Evolutionary conservation across 2,888 invertebrate species (phyloP).

Genomic region (Tinea pellionella): DNA sequence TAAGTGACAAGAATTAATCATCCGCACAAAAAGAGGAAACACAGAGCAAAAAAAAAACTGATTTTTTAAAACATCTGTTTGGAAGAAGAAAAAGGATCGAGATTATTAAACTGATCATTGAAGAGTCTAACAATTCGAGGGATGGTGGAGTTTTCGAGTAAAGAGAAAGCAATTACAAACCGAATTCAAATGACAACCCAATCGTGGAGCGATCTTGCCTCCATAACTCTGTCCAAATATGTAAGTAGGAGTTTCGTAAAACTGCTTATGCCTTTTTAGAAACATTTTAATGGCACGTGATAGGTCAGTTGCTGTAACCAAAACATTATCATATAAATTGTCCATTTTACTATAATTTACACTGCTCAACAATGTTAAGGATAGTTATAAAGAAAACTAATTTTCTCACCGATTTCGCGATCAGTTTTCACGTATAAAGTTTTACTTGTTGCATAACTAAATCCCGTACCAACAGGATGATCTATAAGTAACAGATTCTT

Average conservation of each 20-base stretch:
- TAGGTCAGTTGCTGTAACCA: constrained; percentile 76
- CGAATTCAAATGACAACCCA: constrained; percentile 38
- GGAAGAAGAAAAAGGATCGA: too few relatives aligned
- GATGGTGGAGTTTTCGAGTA: too few relatives aligned
- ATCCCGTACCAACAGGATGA: constrained; percentile 91
- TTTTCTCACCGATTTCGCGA: constrained; percentile 49
- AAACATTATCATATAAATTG: constrained; percentile 22
- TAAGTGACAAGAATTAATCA: too few relatives aligned
- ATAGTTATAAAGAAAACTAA: too few relatives aligned
- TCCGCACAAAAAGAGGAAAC: too few relatives aligned
- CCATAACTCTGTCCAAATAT: constrained; percentile 92
- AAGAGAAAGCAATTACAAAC: not conserved
- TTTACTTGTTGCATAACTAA: constrained; percentile 76
- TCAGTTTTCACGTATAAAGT: constrained; percentile 42
- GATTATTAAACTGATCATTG: too few relatives aligned
- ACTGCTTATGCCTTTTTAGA: constrained; percentile 74
- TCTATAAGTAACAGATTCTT: constrained; percentile 89
- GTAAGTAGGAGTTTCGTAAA: constrained; percentile 79
- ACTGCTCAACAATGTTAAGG: not conserved
- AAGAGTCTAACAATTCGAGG: too few relatives aligned
- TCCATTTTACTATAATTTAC: too few relatives aligned
- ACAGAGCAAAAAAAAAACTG: too few relatives aligned
- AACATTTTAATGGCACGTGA: constrained; percentile 77
- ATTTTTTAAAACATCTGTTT: too few relatives aligned
- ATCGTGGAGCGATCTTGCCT: constrained; percentile 81